A percentile compares a stretch with the other conserved stretches of the same genome.
These are phyloP conservation scores for Ceyx melanurus DNA, from an alignment of 2,113 vertebrate genomes.

Conservation along the genomic window DNA sequence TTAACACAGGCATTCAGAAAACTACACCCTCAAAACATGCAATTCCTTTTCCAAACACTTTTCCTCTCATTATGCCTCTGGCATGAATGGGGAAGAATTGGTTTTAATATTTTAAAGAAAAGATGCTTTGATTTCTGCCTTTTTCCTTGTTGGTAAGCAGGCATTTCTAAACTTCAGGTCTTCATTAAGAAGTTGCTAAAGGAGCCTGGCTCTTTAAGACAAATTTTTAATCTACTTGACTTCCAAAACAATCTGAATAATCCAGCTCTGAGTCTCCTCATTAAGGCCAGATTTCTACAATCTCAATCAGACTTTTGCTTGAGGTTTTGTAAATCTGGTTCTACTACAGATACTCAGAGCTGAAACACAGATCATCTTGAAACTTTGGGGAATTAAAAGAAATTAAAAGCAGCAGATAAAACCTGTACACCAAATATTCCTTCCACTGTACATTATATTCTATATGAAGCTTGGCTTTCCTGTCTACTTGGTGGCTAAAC, in stretches of 20 bases:
- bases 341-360: constrained; percentile 1
- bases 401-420: not conserved
- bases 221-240: not conserved
- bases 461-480: not conserved
- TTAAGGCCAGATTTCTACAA: constrained; percentile 29
- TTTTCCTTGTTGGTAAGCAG: not conserved
- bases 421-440: not conserved
- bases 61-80: not conserved
- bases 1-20: not conserved
- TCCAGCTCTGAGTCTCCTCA: not conserved
- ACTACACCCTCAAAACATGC: not conserved
- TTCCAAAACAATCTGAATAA: constrained; percentile 26
- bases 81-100: not conserved
- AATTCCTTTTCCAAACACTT: not conserved
- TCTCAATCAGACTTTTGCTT: not conserved
- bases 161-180: not conserved
- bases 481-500: not conserved
- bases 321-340: constrained; percentile 13
- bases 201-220: not conserved
- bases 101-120: not conserved
- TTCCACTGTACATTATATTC: not conserved
- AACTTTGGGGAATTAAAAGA: not conserved
- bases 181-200: not conserved
- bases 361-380: not conserved
- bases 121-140: not conserved